Conservation (phyloP, 2,113 vertebrate genomes). For the Psilopsiagon aurifrons region DNA sequence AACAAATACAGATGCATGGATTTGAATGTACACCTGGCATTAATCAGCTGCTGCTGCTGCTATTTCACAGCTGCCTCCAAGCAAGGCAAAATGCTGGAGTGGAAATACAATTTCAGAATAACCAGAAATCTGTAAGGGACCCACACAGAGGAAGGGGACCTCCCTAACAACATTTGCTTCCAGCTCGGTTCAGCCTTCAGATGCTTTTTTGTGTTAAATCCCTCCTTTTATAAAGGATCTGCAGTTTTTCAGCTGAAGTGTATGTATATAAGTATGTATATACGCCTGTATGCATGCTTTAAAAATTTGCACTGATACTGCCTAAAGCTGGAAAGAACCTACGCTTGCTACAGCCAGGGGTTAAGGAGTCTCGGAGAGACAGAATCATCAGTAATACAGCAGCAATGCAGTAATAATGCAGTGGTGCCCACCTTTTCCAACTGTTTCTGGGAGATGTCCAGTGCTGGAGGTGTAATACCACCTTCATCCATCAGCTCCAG, state of each 20-base stretch:
- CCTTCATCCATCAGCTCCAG: neutral
- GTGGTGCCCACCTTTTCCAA: neutral
- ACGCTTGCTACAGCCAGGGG: neutral
- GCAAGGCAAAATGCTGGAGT: slow-evolving; percentile 30
- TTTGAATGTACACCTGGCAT: slow-evolving; percentile 65
- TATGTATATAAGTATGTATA: neutral
- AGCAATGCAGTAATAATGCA: neutral
- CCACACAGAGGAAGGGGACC: neutral
- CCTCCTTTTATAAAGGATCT: neutral
- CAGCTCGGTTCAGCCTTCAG: neutral
- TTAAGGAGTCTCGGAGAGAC: neutral
- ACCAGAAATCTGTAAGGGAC: slow-evolving; percentile 29
- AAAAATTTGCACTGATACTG: neutral
- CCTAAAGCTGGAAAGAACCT: neutral
- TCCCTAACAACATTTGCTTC: neutral
- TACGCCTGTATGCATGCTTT: neutral
- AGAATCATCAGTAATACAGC: neutral
- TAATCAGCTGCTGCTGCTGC: slow-evolving; percentile 63
- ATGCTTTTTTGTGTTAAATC: neutral
- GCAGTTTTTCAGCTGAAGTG: neutral
- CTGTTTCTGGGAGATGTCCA: neutral
- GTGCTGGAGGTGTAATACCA: neutral
- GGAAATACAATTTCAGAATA: slow-evolving; percentile 5
- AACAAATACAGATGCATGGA: slow-evolving; percentile 64
- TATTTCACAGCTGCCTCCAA: slow-evolving; percentile 66